Conservation (phyloP, 2,888 invertebrate species). For the Nysson spinosus region DNA sequence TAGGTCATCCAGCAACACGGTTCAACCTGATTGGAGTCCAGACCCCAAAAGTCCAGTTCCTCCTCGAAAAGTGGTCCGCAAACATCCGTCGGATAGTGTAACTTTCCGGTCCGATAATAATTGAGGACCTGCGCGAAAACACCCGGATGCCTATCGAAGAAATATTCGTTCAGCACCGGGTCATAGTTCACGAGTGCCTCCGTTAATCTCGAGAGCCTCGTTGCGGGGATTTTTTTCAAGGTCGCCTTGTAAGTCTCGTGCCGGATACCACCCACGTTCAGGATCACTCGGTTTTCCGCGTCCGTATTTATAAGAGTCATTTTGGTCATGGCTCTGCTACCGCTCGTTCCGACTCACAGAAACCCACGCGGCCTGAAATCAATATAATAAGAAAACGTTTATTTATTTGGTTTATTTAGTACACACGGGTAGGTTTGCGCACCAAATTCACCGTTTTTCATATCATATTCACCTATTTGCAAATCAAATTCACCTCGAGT, state of each 20-base stretch:
- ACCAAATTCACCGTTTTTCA: too few relatives aligned
- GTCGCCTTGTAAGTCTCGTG: constrained; percentile 98
- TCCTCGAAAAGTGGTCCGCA: constrained; percentile 99
- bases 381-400: not conserved
- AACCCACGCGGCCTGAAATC: constrained; percentile 67
- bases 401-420: too few relatives aligned
- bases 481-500: too few relatives aligned
- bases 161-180: constrained; percentile 99
- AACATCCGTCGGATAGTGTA: constrained; percentile 99
- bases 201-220: constrained; percentile 93
- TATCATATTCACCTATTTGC: too few relatives aligned
- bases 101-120: constrained; percentile 98
- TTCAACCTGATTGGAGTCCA: constrained; percentile 99
- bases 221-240: constrained; percentile 98
- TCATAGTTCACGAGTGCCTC: constrained; percentile 99
- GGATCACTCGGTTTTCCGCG: constrained; percentile 98
- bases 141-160: constrained; percentile 98
- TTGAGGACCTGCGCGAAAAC: constrained; percentile 98
- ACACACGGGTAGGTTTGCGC: too few relatives aligned
- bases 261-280: constrained; percentile 98
- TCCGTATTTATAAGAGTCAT: constrained; percentile 97
- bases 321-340: constrained; percentile 75
- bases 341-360: constrained; percentile 69
- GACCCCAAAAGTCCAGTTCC: constrained; percentile 99
- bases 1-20: constrained; percentile 99